Percentiles rank a stretch among this genome's conserved stretches.
Conservation (phyloP, 2,888 invertebrate species). For the Stenchaetothrips biformis region DNA sequence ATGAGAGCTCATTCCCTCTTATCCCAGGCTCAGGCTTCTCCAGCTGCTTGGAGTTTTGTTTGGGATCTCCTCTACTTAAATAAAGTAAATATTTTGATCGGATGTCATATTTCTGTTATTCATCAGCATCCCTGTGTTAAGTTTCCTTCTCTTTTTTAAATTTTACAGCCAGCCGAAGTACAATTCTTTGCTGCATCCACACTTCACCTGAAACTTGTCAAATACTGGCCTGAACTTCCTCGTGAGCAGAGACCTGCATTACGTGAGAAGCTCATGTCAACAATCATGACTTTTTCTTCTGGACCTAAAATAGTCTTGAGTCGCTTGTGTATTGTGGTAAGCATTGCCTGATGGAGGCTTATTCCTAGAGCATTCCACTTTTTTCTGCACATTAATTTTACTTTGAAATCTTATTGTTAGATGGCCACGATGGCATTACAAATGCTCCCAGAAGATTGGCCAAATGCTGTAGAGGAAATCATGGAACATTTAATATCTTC, state of each 20-base stretch:
- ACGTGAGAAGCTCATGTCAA: slow-evolving; percentile 70
- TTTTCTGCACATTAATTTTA: neutral
- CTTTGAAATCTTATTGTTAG: slow-evolving; percentile 50
- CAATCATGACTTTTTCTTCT: slow-evolving; percentile 67
- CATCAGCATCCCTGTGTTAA: neutral
- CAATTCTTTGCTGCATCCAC: slow-evolving; percentile 93
- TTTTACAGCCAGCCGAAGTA: slow-evolving; percentile 71
- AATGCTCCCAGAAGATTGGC: slow-evolving; percentile 53
- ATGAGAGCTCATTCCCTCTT: slow-evolving; percentile 81
- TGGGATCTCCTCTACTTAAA: slow-evolving; percentile 81
- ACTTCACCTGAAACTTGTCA: slow-evolving; percentile 79
- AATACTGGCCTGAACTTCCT: slow-evolving; percentile 84
- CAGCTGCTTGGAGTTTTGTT: slow-evolving; percentile 87
- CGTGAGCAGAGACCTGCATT: slow-evolving; percentile 70
- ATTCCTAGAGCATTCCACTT: neutral
- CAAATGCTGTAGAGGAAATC: slow-evolving; percentile 68
- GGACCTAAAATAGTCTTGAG: slow-evolving; percentile 83
- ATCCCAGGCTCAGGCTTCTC: slow-evolving; percentile 74
- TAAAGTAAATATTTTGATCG: slow-evolving; percentile 55
- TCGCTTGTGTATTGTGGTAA: slow-evolving; percentile 81
- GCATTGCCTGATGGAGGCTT: slow-evolving; percentile 41
- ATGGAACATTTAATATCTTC: slow-evolving; percentile 48
- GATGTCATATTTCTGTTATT: neutral
- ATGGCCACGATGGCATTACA: slow-evolving; percentile 80
- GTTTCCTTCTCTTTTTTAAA: neutral